Conservation (phyloP, 2,888 invertebrate species). For the Achlya flavicornis region DNA sequence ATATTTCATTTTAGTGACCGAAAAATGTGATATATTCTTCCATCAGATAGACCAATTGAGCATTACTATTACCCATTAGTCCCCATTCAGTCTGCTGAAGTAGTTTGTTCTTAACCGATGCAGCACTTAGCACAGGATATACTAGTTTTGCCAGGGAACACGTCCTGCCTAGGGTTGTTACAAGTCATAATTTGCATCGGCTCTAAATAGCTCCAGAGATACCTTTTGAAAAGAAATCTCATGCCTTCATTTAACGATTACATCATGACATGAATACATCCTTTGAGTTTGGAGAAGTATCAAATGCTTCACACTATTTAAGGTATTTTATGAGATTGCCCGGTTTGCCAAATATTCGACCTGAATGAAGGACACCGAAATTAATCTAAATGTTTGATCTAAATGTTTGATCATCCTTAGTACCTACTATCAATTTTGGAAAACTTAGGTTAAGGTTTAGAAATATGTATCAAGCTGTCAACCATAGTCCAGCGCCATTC, state of each 20-base stretch:
- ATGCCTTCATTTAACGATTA: too few relatives aligned
- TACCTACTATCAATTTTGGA: too few relatives aligned
- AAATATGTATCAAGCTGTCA: neutral
- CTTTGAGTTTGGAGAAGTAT: too few relatives aligned
- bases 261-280: too few relatives aligned
- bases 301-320: too few relatives aligned
- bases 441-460: too few relatives aligned
- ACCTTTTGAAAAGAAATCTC: too few relatives aligned
- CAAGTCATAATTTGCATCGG: neutral
- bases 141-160: conserved; percentile 13
- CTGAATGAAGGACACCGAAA: too few relatives aligned
- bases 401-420: too few relatives aligned
- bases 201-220: neutral
- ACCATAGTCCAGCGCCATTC: conserved; percentile 8
- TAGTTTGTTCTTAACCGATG: conserved; percentile 47
- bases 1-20: neutral
- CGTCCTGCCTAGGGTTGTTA: neutral
- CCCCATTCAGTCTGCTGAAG: conserved; percentile 37
- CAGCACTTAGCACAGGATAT: conserved; percentile 19
- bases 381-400: too few relatives aligned
- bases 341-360: too few relatives aligned
- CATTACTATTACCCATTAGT: conserved; percentile 47
- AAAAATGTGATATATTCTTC: neutral
- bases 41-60: conserved; percentile 33
- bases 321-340: too few relatives aligned